Base-by-base conservation (phyloP, 2,797 vertebrate species). In the Zenarchopterus dispar region DNA sequence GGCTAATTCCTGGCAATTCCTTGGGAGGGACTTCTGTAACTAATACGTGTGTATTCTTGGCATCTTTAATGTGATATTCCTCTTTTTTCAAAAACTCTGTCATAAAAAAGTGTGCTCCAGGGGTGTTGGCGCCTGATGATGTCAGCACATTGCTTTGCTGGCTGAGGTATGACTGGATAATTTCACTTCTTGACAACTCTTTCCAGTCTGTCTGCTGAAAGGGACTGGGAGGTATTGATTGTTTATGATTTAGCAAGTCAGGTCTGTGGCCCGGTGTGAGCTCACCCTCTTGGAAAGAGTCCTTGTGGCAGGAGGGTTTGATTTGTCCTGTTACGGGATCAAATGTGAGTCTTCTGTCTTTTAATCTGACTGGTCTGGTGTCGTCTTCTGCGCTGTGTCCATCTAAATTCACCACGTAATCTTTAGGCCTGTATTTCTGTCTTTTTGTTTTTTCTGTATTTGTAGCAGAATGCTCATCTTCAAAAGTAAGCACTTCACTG, bases 131-230 rank as follows among this genome's bases (percentile, higher is more conserved):
- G 23, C 95, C 95, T 0, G 96, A 96, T 0, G 94, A 96, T 0
- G 94, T 96, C 57, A 97, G 93, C 81, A 97, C 90, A 72, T 94
- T 97, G 92, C 96, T 97, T 84, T 97, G 96, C 77, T 95, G 93
- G 89, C 92, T 96, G 68, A 97, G 93, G 92, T 97, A 97, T 0
- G 96, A 95, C 90, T 98, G 95, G 84, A 98, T 96, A 62, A 96
- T 97, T 87, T 97, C 95, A 0, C 95, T 97, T 80, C 94, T 94
- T 0, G 97, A 96, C 69, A 96, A 89, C 76, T 97, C 96, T 84
- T 96, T 96, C 95, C 96, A 96, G 93, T 97, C 96, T 6, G 94
- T 96, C 91, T 97, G 96, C 89, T 96, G 95, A 76, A 97, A 95
- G 47, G 95, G 93, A 88, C 93, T 95, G 81, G 94, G 94, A 74